Evolutionary conservation across 2,113 vertebrate genomes (phyloP).

Genomic region (Amphiprion percula): DNA sequence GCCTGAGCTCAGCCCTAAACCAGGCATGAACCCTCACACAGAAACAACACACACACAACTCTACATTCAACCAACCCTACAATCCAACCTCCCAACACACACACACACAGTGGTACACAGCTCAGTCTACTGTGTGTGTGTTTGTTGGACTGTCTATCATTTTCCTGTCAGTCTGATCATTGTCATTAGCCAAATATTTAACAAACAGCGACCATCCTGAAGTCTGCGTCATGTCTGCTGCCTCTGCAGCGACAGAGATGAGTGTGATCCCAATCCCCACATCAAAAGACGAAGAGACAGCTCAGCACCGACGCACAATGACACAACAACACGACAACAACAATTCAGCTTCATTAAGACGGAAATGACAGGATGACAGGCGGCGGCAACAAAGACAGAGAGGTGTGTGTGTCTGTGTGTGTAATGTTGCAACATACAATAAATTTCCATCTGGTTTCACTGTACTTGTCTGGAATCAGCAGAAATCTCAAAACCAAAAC

Average conservation of each 20-base stretch:
- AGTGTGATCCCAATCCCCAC: background rate
- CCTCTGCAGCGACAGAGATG: slow-evolving; percentile 5
- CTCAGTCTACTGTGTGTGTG: background rate
- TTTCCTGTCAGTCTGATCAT: slow-evolving; percentile 16
- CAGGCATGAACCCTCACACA: slow-evolving; percentile 1
- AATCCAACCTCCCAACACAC: too few relatives aligned
- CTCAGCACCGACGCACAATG: slow-evolving; percentile 24
- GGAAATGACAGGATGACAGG: background rate
- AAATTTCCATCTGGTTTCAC: background rate
- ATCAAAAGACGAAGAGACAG: slow-evolving; percentile 36
- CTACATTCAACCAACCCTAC: too few relatives aligned
- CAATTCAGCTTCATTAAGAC: slow-evolving; percentile 1
- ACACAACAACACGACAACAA: slow-evolving; percentile 7
- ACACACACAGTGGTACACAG: too few relatives aligned
- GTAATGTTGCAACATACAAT: background rate
- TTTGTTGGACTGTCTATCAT: background rate
- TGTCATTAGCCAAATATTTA: slow-evolving; percentile 48
- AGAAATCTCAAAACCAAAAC: too few relatives aligned
- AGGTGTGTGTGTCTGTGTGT: background rate
- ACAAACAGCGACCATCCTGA: slow-evolving; percentile 1
- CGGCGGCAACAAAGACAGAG: background rate
- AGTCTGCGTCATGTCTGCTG: slow-evolving; percentile 38
- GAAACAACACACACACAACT: slow-evolving; percentile 14
- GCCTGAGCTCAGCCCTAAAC: too few relatives aligned
- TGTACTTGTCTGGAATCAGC: background rate